phyloP scores from a whole-genome alignment of 2,113 vertebrate genomes.

The Spilogale gracilis region DNA sequence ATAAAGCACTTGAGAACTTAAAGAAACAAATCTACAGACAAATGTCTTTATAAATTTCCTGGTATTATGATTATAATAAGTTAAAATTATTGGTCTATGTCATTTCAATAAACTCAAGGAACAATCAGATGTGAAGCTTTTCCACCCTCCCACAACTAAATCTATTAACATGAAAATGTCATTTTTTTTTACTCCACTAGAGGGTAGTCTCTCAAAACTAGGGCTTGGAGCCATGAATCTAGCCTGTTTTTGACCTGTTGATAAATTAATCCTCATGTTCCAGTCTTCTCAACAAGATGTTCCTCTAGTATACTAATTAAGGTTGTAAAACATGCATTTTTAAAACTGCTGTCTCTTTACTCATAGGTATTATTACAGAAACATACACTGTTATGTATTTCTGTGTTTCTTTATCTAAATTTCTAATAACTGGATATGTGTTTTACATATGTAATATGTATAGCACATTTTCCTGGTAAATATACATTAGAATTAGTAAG shows the following conservation, averaged over 20 bases:
- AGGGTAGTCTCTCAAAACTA: slow-evolving; percentile 85
- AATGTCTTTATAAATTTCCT: not conserved
- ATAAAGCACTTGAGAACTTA: not conserved
- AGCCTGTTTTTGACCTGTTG: slow-evolving; percentile 82
- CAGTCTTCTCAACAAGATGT: slow-evolving; percentile 31
- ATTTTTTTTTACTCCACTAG: slow-evolving; percentile 88
- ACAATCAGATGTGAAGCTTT: not conserved
- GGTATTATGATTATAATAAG: not conserved
- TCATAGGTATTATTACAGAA: not conserved
- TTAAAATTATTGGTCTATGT: not conserved
- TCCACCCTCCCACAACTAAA: not conserved
- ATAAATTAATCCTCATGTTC: slow-evolving; percentile 71
- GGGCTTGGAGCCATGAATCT: slow-evolving; percentile 68
- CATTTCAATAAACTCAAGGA: slow-evolving; percentile 32
- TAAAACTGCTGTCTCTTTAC: not conserved
- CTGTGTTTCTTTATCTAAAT: slow-evolving; percentile 33
- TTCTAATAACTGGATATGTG: not conserved
- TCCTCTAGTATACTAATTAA: slow-evolving; percentile 18
- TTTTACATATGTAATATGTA: not conserved
- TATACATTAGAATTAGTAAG: not conserved
- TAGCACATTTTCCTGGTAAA: slow-evolving; percentile 19
- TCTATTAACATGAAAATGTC: slow-evolving; percentile 63
- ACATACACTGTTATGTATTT: not conserved
- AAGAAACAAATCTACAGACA: not conserved
- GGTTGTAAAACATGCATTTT: not conserved